These are phyloP conservation scores for Antrozous pallidus DNA, from an alignment of 2,797 vertebrate genomes.

Conservation along the genomic window DNA sequence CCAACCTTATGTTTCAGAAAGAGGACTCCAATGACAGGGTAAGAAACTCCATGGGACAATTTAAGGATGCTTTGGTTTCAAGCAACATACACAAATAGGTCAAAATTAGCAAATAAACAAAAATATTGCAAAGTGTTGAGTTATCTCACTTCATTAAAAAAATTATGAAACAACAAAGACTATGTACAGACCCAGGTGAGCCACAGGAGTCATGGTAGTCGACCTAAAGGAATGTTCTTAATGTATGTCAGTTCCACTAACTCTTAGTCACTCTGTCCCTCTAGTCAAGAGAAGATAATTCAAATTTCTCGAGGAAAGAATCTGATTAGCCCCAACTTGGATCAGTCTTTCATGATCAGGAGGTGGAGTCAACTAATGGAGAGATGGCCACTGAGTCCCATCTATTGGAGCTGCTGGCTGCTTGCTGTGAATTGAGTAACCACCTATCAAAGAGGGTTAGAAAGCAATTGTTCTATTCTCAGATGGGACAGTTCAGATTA, in stretches of 20 bases:
- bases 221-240: not conserved
- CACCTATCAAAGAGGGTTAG: not conserved
- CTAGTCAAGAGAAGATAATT: not conserved
- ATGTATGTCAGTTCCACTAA: not conserved
- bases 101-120: not conserved
- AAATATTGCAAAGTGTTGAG: not conserved
- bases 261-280: not conserved
- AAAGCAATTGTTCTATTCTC: not conserved
- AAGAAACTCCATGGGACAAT: not conserved
- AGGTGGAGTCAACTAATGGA: not conserved
- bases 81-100: not conserved
- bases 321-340: not conserved
- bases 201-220: not conserved
- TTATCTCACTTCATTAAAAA: not conserved
- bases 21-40: not conserved
- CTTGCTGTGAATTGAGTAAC: not conserved
- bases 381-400: not conserved
- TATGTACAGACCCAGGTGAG: not conserved
- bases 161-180: not conserved
- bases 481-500: not conserved
- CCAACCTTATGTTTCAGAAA: not conserved
- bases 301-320: not conserved
- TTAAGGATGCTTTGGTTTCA: slow-evolving; percentile 1
- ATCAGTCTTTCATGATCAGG: not conserved
- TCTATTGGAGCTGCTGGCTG: not conserved